A percentile compares a stretch with the other conserved stretches of the same genome.
These are phyloP conservation scores for Rhyacophila evoluta DNA, from an alignment of 2,888 invertebrate genomes.

Conservation along the genomic window DNA sequence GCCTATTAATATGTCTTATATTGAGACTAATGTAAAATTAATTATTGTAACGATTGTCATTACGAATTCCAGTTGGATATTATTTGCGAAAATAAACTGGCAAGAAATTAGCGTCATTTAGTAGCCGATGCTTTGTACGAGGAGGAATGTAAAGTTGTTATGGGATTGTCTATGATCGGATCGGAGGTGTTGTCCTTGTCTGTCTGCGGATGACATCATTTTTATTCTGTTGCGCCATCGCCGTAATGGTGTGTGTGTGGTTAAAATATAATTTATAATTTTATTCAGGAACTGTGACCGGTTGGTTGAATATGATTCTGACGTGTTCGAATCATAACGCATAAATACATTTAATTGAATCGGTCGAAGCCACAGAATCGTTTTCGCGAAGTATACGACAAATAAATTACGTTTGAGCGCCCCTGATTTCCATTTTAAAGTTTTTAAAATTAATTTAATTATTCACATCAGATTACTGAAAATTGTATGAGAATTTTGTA, in stretches of 20 bases:
- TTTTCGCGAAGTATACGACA: too few relatives aligned
- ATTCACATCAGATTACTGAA: too few relatives aligned
- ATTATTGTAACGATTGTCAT: not conserved
- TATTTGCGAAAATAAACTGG: not conserved
- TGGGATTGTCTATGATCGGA: constrained; percentile 14
- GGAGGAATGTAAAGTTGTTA: not conserved
- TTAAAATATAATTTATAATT: not conserved
- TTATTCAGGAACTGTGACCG: constrained; percentile 20
- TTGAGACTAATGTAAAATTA: too few relatives aligned
- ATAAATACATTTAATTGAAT: not conserved
- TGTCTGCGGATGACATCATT: constrained; percentile 1
- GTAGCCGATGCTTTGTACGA: not conserved
- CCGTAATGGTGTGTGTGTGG: not conserved
- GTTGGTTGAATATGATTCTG: not conserved
- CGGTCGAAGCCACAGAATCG: not conserved
- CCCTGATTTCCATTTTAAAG: too few relatives aligned
- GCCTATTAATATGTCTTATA: too few relatives aligned
- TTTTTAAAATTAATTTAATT: too few relatives aligned
- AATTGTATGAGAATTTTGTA: too few relatives aligned
- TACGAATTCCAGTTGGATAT: not conserved
- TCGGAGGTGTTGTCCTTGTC: constrained; percentile 13
- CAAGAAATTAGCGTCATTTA: not conserved
- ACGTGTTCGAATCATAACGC: not conserved
- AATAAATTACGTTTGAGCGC: too few relatives aligned
- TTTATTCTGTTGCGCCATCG: not conserved